Percentiles rank a stretch among this genome's conserved stretches.
These are phyloP conservation scores for Cacatua alba DNA, from an alignment of 2,113 vertebrate species.

Conservation along the genomic window DNA sequence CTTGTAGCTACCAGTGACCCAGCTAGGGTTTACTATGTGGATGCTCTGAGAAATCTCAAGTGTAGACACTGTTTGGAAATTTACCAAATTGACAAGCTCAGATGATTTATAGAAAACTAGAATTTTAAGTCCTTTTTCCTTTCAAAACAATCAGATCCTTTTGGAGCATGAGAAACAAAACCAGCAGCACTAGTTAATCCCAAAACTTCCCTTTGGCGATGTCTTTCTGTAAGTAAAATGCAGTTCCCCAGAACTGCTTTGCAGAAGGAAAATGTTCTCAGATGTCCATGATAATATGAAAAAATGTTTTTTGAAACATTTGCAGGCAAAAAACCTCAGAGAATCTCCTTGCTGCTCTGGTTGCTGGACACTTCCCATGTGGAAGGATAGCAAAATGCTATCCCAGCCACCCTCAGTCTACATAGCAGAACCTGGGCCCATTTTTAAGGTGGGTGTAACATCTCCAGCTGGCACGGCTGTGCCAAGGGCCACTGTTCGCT, in stretches of 20 bases:
- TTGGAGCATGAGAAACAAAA: neutral
- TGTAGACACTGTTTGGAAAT: neutral
- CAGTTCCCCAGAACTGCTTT: neutral
- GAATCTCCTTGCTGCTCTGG: neutral
- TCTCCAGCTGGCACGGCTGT: neutral
- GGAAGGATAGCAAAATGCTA: neutral
- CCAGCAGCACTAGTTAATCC: neutral
- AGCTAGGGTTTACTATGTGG: neutral
- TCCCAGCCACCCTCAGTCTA: neutral
- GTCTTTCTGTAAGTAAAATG: neutral
- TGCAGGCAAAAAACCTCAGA: neutral
- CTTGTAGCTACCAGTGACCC: neutral
- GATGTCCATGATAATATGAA: neutral
- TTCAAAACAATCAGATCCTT: neutral
- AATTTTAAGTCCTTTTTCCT: neutral
- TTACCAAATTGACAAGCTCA: neutral
- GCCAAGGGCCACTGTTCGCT: rapidly evolving
- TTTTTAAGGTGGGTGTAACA: neutral
- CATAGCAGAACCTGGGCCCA: neutral
- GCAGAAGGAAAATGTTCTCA: neutral
- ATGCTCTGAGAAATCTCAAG: neutral
- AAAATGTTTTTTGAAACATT: neutral
- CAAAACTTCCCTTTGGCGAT: neutral
- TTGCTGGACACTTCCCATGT: neutral
- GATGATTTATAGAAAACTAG: neutral